Base-by-base conservation (phyloP, 2,888 invertebrate genomes). In the Eupeodes latifasciatus region DNA sequence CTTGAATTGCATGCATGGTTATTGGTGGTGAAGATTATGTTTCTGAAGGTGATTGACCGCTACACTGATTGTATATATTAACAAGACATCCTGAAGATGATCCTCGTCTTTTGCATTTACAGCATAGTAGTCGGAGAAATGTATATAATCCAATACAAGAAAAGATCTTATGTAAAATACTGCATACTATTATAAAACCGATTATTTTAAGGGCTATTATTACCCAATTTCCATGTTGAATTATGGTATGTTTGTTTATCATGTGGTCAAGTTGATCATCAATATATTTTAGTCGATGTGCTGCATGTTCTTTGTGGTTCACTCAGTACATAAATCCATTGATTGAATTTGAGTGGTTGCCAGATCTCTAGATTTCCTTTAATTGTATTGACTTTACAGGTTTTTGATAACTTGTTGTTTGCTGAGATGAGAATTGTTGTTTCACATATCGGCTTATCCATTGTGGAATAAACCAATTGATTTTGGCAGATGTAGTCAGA, bases 251-350 rank as follows among this genome's bases (percentile, higher is more conserved):
- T 5, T 49, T 49, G 5, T 49, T 49, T 49, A 49, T 49, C 49
- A 49, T 57, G 57, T 57, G 27, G 11, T 57, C 19, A 11, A 27
- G 19, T 57, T 57, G 57, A 19, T 57, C 57, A 57, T 19, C 27
- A 27, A 27, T 57, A 57, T 57, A 57, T 57, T 57, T 19, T 27
- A 57, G 27, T 57, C 57, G 57, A 57, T 57, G 57, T 57, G 57
- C 27, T 57, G 57, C 57, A 57, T 57, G 57, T 57, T 66, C 19
- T n/a, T 12, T 66, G 66, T 66, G 66, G 66, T 47, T 66, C 66
- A 47, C 66, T 47, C 16, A 66, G 66, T 66, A 66, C 66, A 66
- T 66, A 66, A 1, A 66, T 66, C 47, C 66, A 66, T 66, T 47
- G 36, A 66, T 66, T 66, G 19, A 66, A 66, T 66, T 47, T 66